Percentiles rank a stretch among this genome's conserved stretches.
phyloP scores from a whole-genome alignment of 2,113 vertebrate genomes.

The Poeciliopsis retropinna region DNA sequence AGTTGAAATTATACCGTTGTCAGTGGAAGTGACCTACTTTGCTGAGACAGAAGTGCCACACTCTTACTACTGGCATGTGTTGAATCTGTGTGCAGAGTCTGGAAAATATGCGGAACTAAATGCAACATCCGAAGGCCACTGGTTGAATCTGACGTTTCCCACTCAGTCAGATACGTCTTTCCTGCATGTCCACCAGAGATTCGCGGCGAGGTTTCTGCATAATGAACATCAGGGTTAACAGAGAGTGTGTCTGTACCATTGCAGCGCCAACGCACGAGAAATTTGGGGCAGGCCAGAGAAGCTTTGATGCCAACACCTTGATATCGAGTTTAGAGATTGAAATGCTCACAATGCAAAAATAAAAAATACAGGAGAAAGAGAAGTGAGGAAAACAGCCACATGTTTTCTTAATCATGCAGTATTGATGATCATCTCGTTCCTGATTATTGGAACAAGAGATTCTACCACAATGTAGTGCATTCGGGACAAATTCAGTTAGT shows the following conservation, averaged over 20 bases:
- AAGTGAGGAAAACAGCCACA: too few relatives aligned
- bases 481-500: too few relatives aligned
- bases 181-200: background rate
- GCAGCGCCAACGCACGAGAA: background rate
- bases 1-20: conserved; percentile 40
- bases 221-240: background rate
- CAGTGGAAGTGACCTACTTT: background rate
- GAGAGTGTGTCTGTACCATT: background rate
- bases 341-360: background rate
- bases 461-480: too few relatives aligned
- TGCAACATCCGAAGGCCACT: background rate
- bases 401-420: too few relatives aligned
- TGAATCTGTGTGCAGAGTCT: background rate
- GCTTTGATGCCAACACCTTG: too few relatives aligned
- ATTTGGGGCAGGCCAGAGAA: too few relatives aligned
- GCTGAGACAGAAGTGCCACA: background rate
- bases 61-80: background rate
- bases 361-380: background rate
- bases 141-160: background rate
- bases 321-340: background rate
- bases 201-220: background rate
- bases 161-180: background rate
- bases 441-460: too few relatives aligned
- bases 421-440: too few relatives aligned
- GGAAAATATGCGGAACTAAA: background rate